These are phyloP conservation scores for Drosophila bunnanda DNA, from an alignment of 2,888 invertebrate species.

Conservation along the genomic window DNA sequence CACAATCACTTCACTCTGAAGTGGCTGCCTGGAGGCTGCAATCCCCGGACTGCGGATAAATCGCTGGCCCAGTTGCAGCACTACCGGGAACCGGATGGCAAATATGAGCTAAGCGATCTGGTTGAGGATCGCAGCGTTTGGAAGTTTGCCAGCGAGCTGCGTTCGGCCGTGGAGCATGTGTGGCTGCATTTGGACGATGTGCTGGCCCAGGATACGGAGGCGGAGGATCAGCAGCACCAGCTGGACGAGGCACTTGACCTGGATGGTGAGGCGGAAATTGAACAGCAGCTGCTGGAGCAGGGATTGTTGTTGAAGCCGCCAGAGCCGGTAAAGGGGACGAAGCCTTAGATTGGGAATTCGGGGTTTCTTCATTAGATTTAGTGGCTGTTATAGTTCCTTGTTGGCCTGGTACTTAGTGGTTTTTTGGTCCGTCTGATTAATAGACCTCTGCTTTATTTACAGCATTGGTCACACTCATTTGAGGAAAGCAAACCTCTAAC, in stretches of 20 bases:
- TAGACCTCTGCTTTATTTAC: no score
- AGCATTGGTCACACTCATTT: background rate
- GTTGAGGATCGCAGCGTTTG: constrained; percentile 62
- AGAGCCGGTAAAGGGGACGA: background rate
- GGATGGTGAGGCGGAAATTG: constrained; percentile 47
- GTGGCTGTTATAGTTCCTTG: background rate
- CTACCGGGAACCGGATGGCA: constrained; percentile 58
- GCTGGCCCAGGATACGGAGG: constrained; percentile 14
- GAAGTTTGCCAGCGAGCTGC: constrained; percentile 57
- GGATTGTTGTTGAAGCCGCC: background rate
- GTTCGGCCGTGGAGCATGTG: constrained; percentile 52
- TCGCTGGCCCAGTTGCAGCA: constrained; percentile 73
- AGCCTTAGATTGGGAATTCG: no score
- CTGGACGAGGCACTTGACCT: constrained; percentile 43
- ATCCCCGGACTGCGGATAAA: constrained; percentile 19
- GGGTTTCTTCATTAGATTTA: background rate
- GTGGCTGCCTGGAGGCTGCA: constrained; percentile 86
- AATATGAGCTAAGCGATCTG: constrained; percentile 45
- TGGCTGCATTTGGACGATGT: constrained; percentile 60
- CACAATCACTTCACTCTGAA: constrained; percentile 95
- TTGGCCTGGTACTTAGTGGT: background rate
- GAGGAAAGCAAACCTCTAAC: no score
- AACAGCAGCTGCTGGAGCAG: constrained; percentile 44
- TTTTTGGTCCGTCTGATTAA: background rate
- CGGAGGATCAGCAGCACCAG: constrained; percentile 31